Evolutionary conservation across 2,113 vertebrate genomes (phyloP).

Genomic region (Pogonocichla stellata): DNA sequence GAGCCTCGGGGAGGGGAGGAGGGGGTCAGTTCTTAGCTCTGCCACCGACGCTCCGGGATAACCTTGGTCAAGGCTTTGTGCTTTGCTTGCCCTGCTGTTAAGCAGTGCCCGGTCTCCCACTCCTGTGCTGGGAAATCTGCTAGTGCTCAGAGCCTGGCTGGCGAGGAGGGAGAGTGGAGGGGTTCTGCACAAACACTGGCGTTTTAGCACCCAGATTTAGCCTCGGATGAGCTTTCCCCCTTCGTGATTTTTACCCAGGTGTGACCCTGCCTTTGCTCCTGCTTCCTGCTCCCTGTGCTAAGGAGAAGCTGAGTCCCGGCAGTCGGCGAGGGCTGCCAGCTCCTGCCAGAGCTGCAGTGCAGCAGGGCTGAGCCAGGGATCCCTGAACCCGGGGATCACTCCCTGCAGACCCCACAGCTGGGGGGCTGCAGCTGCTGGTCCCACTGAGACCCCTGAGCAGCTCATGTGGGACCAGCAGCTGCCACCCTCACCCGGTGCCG

Average conservation of each 20-base stretch:
- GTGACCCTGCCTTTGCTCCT: not conserved
- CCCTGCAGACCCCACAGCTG: not conserved
- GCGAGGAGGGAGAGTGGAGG: not conserved
- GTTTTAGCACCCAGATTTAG: not conserved
- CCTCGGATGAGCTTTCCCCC: not conserved
- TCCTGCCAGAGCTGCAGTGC: slow-evolving; percentile 14
- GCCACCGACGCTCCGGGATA: not conserved
- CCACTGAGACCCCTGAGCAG: not conserved
- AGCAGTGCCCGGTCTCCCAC: not conserved
- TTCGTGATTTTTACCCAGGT: not conserved
- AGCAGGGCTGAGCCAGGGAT: not conserved
- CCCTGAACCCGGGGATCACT: not conserved
- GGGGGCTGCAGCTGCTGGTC: not conserved
- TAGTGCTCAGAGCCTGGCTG: not conserved
- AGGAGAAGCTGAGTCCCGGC: not conserved
- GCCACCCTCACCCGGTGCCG: accelerated
- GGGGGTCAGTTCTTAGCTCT: not conserved
- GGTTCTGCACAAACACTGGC: not conserved
- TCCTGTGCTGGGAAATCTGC: not conserved
- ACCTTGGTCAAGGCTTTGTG: slow-evolving; percentile 18
- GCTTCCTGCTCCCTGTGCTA: not conserved
- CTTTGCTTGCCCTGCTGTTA: not conserved
- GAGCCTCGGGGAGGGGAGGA: not conserved
- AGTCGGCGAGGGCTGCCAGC: too few relatives aligned
- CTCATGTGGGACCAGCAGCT: accelerated